These are phyloP conservation scores for Heliconius hermathena DNA, from an alignment of 1,140 invertebrate genomes.

Conservation along the genomic window DNA sequence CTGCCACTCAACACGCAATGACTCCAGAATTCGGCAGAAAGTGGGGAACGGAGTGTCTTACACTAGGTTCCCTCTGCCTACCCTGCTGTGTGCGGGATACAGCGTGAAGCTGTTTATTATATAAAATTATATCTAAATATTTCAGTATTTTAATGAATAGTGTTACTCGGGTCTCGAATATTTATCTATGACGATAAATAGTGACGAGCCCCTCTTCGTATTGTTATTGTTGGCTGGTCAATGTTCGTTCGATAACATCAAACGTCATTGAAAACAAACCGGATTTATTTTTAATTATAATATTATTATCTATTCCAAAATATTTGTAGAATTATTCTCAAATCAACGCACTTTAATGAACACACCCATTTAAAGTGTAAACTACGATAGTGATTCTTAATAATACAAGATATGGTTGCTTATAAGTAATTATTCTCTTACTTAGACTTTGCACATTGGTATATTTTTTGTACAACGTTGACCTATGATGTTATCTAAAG, in stretches of 20 bases:
- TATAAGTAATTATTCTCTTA: not conserved
- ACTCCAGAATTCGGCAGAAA: too few relatives aligned
- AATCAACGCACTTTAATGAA: not conserved
- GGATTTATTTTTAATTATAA: conserved; percentile 5
- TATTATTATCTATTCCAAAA: conserved; percentile 8
- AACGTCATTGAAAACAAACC: conserved; percentile 18
- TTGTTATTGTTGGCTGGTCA: conserved; percentile 29
- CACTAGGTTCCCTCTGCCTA: too few relatives aligned
- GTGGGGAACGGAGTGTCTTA: too few relatives aligned
- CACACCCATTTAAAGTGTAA: not conserved
- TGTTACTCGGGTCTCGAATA: not conserved
- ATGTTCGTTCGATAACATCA: conserved; percentile 41
- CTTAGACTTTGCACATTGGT: not conserved
- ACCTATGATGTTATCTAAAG: not conserved
- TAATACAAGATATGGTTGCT: not conserved
- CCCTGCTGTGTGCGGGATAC: too few relatives aligned
- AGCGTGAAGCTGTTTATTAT: too few relatives aligned
- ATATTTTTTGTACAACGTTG: not conserved
- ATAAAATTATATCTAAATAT: not conserved
- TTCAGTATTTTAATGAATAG: not conserved
- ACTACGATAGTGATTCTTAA: not conserved
- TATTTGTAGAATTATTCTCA: not conserved
- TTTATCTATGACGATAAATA: conserved; percentile 25
- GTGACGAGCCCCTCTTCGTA: conserved; percentile 35
- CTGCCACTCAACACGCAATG: too few relatives aligned